These are phyloP conservation scores for Liodrosophila aerea DNA, from an alignment of 2,888 invertebrate genomes.

Conservation along the genomic window DNA sequence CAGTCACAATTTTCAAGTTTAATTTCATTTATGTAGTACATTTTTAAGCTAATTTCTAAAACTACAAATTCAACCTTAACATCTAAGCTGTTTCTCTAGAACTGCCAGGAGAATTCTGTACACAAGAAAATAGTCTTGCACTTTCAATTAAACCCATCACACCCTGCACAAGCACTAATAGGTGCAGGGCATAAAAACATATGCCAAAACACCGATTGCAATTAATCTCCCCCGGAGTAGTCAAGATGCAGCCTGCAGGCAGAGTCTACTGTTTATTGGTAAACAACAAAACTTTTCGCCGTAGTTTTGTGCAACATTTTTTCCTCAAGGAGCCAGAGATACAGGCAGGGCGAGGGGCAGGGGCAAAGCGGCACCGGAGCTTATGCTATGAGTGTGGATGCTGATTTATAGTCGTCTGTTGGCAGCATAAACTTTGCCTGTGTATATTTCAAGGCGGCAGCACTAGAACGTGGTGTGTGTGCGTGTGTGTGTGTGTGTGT, in stretches of 20 bases:
- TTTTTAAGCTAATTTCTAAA: too few species aligned
- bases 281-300: slow-evolving; percentile 63
- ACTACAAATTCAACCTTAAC: too few species aligned
- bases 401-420: slow-evolving; percentile 70
- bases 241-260: slow-evolving; percentile 37
- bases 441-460: slow-evolving; percentile 64
- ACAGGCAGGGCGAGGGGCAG: slow-evolving; percentile 6
- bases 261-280: slow-evolving; percentile 58
- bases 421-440: slow-evolving; percentile 62
- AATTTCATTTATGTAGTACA: too few species aligned
- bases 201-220: slow-evolving; percentile 79
- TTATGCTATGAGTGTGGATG: slow-evolving; percentile 24
- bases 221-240: slow-evolving; percentile 59
- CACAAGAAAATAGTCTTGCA: too few species aligned
- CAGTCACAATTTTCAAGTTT: too few species aligned
- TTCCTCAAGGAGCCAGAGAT: background rate
- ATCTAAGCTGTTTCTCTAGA: too few species aligned
- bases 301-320: slow-evolving; percentile 35
- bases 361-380: slow-evolving; percentile 6
- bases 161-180: too few species aligned
- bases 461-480: slow-evolving; percentile 7
- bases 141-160: too few species aligned
- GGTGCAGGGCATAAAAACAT: slow-evolving; percentile 54
- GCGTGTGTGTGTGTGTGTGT: slow-evolving; percentile 6
- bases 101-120: too few species aligned